Evolutionary conservation across 1,140 invertebrate species (phyloP).

Genomic region (Acromyrmex echinatior): DNA sequence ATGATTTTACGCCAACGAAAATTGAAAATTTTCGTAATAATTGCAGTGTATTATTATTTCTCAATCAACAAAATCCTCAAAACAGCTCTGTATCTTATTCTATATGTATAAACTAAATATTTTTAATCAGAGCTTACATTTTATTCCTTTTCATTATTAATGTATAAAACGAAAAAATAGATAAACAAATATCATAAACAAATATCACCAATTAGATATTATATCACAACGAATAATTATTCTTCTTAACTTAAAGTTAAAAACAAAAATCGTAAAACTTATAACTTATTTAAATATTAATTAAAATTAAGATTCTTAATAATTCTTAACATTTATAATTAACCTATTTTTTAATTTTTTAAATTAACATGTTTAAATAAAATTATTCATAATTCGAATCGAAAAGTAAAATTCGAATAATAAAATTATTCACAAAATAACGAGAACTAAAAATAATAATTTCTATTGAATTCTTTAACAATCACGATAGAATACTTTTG

Average conservation of each 20-base stretch:
- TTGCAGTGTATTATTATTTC: slow-evolving; percentile 3
- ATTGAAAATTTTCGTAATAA: slow-evolving; percentile 10
- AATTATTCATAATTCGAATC: not conserved
- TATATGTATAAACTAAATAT: not conserved
- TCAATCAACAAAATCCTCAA: not conserved
- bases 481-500: not conserved
- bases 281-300: not conserved
- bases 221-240: not conserved
- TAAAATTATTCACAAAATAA: not conserved
- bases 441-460: not conserved
- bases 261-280: not conserved
- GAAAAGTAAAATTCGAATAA: not conserved
- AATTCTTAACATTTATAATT: not conserved
- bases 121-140: not conserved
- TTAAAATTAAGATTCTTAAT: not conserved
- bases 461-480: not conserved
- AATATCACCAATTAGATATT: not conserved
- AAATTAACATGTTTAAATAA: not conserved
- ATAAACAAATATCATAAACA: not conserved
- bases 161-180: not conserved
- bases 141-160: not conserved
- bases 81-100: not conserved
- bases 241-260: not conserved
- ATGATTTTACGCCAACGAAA: not conserved
- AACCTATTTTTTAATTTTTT: not conserved